Evolutionary conservation across 2,797 vertebrate species (phyloP).

Genomic region (Harpagifer antarcticus): DNA sequence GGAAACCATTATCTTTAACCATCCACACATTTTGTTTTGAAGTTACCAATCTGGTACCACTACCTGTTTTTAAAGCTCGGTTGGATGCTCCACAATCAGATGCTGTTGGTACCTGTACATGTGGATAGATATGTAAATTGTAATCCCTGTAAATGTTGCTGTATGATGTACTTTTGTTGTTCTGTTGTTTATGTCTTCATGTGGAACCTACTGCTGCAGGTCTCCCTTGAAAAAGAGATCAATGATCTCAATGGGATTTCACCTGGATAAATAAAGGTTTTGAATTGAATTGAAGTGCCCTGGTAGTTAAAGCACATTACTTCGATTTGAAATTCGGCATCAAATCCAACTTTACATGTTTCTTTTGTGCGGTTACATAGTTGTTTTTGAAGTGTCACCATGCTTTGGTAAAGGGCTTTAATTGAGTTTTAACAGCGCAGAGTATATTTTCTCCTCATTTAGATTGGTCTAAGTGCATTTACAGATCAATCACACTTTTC

Average conservation of each 20-base stretch:
- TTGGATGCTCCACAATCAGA: too few relatives aligned
- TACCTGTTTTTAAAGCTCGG: too few relatives aligned
- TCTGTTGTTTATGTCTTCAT: too few relatives aligned
- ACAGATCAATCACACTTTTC: constrained; percentile 6
- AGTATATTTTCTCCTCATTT: not conserved
- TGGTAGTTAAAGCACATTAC: not conserved
- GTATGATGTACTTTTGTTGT: too few relatives aligned
- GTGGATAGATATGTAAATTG: too few relatives aligned
- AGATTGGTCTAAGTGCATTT: not conserved
- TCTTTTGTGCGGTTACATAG: not conserved
- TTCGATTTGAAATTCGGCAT: not conserved
- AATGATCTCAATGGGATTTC: too few relatives aligned
- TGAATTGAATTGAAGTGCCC: not conserved
- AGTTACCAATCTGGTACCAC: too few relatives aligned
- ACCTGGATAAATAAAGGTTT: too few relatives aligned
- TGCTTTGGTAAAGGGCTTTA: not conserved
- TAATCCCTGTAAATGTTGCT: too few relatives aligned
- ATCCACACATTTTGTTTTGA: constrained; percentile 10
- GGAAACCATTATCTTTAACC: not conserved
- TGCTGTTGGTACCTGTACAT: too few relatives aligned
- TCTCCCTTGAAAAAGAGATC: too few relatives aligned
- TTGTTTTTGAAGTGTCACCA: constrained; percentile 14
- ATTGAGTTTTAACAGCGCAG: constrained; percentile 6
- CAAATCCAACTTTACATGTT: not conserved
- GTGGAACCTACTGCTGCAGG: too few relatives aligned